These are phyloP conservation scores for Prosopocoilus inquinatus DNA, from an alignment of 2,888 invertebrate species.

Conservation along the genomic window DNA sequence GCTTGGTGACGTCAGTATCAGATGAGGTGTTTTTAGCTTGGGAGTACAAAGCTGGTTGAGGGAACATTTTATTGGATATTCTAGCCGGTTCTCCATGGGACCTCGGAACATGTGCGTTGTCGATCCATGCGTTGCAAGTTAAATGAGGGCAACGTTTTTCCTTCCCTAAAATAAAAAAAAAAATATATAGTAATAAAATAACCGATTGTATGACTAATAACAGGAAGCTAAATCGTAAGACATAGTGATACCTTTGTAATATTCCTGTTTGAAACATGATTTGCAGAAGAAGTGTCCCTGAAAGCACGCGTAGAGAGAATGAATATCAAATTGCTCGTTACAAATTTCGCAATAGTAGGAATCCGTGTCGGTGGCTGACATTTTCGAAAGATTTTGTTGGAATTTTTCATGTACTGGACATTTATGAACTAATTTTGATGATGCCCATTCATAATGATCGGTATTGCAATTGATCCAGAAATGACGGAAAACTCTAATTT, in stretches of 20 bases:
- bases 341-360: constrained; percentile 25
- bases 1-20: neutral
- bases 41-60: constrained; percentile 14
- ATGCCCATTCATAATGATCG: too few relatives aligned
- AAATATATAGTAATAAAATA: too few relatives aligned
- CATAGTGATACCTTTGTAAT: constrained; percentile 22
- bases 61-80: constrained; percentile 25
- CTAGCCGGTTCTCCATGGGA: constrained; percentile 3
- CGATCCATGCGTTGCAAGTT: constrained; percentile 23
- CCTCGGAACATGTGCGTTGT: neutral
- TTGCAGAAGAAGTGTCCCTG: constrained; percentile 32
- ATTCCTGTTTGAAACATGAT: constrained; percentile 27
- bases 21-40: neutral
- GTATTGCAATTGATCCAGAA: too few relatives aligned
- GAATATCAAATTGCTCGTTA: constrained; percentile 20
- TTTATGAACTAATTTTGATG: neutral
- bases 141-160: constrained; percentile 23
- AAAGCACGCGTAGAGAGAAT: constrained; percentile 28
- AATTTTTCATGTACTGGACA: neutral
- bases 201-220: too few relatives aligned
- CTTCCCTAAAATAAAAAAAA: constrained; percentile 15
- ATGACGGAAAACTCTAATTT: too few relatives aligned
- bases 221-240: neutral
- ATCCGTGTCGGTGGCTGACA: constrained; percentile 10
- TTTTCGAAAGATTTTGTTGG: neutral